Evolutionary conservation across 2,888 invertebrate genomes (phyloP), one percentile per base, ranked within the genome.

Genomic region (Volucella bombylans): DNA sequence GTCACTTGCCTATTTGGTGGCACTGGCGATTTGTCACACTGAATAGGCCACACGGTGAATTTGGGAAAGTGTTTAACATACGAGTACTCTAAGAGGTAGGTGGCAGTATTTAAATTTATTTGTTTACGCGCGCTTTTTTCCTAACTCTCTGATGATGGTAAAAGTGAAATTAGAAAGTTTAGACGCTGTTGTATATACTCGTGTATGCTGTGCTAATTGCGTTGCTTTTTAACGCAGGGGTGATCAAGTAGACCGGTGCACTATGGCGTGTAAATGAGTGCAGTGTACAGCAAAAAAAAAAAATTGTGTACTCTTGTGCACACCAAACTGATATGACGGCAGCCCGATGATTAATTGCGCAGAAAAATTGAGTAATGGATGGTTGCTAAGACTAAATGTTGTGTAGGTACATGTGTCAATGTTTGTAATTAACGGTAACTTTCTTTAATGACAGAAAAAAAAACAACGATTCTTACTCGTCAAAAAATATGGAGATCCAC

Each of bases 161-260:
- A 85, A 85, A 85, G 81, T 85, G 85, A 85, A 81, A 81, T 77
- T 85, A 85, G 85, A 85, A 85, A 85, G 85, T 81, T 68, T 39
- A 59, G 31, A 31, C 6, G 0, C 1, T 31, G 31, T 6, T 31
- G 31, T 31, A 31, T 31, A 6, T 6, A 6, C 6, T 31, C 31
- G 0, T 31, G 31, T 31, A 69, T 67, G 68, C 57, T 57, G 65
- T 65, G 54, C 76, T 83, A 80, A 74, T 83, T 80, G 74, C 67
- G 71, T 67, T 77, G 62, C 10, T 77, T 31, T 31, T 81, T 45
- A 67, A 76, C 71, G 74, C 62, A 59, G 49, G 15, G 31, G 8
- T 45, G 72, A 57, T 64, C 62, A 77, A 68, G 61, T 77, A 47
- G 77, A 62, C 54, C 77, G 45, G 59, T 52, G 74, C 76, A 52